Conservation (phyloP, 2,113 vertebrate species). For the Myotis yumanensis region DNA sequence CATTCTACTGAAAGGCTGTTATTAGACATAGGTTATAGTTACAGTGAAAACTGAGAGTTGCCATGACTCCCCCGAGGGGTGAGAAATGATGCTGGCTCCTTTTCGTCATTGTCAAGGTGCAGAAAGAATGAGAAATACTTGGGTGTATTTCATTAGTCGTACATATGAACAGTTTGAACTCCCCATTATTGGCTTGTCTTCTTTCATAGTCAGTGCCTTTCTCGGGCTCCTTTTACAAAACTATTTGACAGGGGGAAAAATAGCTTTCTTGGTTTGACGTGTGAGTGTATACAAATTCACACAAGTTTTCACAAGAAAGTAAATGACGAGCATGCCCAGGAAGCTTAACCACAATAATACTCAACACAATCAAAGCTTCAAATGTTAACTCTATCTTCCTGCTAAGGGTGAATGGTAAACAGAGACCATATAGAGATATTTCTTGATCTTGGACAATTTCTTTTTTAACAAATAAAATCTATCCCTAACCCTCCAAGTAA, state of each 20-base stretch:
- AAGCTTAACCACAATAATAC: slow-evolving; percentile 46
- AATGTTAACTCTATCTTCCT: slow-evolving; percentile 31
- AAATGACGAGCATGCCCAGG: slow-evolving; percentile 9
- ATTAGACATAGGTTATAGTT: slow-evolving; percentile 54
- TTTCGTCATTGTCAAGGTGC: slow-evolving; percentile 63
- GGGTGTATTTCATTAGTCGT: slow-evolving; percentile 62
- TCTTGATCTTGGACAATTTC: background rate
- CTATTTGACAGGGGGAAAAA: slow-evolving; percentile 63
- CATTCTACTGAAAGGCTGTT: slow-evolving; percentile 60
- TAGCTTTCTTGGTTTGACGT: slow-evolving; percentile 51
- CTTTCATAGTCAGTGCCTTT: slow-evolving; percentile 48
- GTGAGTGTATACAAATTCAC: slow-evolving; percentile 55
- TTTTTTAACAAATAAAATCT: slow-evolving; percentile 5
- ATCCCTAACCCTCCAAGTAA: background rate
- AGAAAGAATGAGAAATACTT: slow-evolving; percentile 71
- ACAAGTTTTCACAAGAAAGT: slow-evolving; percentile 56
- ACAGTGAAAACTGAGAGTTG: slow-evolving; percentile 66
- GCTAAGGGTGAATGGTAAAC: background rate
- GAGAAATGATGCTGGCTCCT: slow-evolving; percentile 33
- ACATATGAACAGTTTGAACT: slow-evolving; percentile 40
- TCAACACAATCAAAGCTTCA: slow-evolving; percentile 7
- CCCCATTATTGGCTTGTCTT: slow-evolving; percentile 20
- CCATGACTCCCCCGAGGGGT: slow-evolving; percentile 22
- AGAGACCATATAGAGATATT: slow-evolving; percentile 11
- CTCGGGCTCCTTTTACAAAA: slow-evolving; percentile 57